Conservation (phyloP, 2,797 vertebrate genomes). For the Amniataba percoides region DNA sequence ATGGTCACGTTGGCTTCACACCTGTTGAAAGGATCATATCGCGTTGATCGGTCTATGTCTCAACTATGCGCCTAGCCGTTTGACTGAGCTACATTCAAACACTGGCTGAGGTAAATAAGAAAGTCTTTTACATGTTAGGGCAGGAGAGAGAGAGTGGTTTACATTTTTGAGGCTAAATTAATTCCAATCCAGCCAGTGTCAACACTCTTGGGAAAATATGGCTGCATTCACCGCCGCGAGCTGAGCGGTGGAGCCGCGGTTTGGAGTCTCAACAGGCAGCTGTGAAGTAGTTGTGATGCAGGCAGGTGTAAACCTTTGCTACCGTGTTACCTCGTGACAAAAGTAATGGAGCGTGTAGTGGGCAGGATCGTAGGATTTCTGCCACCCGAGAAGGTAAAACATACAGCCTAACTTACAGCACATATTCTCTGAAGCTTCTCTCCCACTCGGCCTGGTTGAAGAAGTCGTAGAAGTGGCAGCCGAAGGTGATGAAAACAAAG, state of each 20-base stretch:
- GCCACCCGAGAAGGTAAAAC: background rate
- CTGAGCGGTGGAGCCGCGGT: slow-evolving; percentile 44
- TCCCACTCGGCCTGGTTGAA: slow-evolving; percentile 99
- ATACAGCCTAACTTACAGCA: slow-evolving; percentile 92
- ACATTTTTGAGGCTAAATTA: slow-evolving; percentile 69
- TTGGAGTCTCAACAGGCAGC: slow-evolving; percentile 42
- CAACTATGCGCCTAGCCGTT: background rate
- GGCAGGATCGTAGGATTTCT: background rate
- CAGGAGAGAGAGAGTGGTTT: slow-evolving; percentile 37
- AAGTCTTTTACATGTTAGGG: slow-evolving; percentile 43
- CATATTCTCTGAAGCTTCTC: slow-evolving; percentile 96
- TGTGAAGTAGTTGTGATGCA: background rate
- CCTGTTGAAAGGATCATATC: slow-evolving; percentile 73
- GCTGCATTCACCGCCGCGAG: slow-evolving; percentile 50
- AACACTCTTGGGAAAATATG: slow-evolving; percentile 61
- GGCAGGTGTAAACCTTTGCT: slow-evolving; percentile 44
- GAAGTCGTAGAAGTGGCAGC: slow-evolving; percentile 99
- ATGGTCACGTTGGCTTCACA: slow-evolving; percentile 98
- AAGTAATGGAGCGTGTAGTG: too few species aligned
- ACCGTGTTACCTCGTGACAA: background rate
- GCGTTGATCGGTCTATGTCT: background rate
- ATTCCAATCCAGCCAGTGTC: slow-evolving; percentile 61
- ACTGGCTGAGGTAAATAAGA: slow-evolving; percentile 33
- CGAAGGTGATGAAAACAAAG: slow-evolving; percentile 97
- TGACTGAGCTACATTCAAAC: slow-evolving; percentile 41